Evolutionary conservation across 2,797 vertebrate genomes (phyloP), one percentile per base, ranked within the genome.

Genomic region (Otus scops): DNA sequence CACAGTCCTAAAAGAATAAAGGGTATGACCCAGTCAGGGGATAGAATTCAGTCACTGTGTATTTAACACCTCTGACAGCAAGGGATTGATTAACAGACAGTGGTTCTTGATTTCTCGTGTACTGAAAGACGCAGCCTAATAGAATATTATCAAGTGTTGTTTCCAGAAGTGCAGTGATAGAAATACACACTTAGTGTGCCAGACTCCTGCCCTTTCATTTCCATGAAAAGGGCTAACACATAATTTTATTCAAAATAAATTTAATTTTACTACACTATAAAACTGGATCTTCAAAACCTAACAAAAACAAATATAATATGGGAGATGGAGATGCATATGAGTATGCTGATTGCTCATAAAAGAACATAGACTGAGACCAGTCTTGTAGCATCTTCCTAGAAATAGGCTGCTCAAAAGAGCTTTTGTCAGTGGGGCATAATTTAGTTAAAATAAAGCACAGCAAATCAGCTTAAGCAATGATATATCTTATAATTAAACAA

Each of bases 401-500:
- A 78, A 86, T 4, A 75, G 27, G 34, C 77, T 87, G 68, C 76
- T 92, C 57, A 43, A 43, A 91, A 74, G 73, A 92, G 91, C 71
- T 75, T 87, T 74, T 88, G 45, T 93, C 75, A 76, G 32, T 63
- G 57, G 74, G 82, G 74, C 80, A 34, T 88, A 85, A 54, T 83
- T 87, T 61, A 75, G 68, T 59, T 94, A 86, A 73, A 89, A 63
- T 71, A 92, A 93, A 96, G 83, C 69, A 74, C 34, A 95, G 50
- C 38, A 97, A 93, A 96, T 93, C 93, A 93, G 47, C 92, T 93
- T 89, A 92, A 96, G 86, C 59, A 63, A 32, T 92, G 50, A 82
- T 85, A 74, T 65, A 87, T 83, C n/a, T 96, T 95, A 41, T n/a
- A 96, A 97, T 96, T 89, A 96, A 97, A 68, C 79, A 95, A 95